Conservation (phyloP, 1,140 invertebrate genomes). For the Saccostrea echinata region DNA sequence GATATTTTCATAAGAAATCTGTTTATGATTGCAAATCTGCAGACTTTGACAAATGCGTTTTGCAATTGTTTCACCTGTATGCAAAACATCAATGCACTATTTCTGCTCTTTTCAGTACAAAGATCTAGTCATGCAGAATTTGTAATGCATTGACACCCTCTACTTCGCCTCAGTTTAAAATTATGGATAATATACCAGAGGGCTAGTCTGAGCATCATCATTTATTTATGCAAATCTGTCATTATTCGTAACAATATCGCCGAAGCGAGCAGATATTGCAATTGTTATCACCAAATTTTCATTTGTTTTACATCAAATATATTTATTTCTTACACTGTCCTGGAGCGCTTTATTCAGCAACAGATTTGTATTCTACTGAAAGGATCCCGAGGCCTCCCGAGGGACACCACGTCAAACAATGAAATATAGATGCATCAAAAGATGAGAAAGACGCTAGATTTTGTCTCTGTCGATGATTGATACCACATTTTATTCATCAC, state of each 20-base stretch:
- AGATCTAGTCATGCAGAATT: not conserved
- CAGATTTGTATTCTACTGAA: slow-evolving; percentile 39
- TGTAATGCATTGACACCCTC: slow-evolving; percentile 9
- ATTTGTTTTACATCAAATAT: slow-evolving; percentile 50
- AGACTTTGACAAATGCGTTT: slow-evolving; percentile 26
- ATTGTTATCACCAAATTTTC: slow-evolving; percentile 46
- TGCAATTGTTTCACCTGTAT: not conserved
- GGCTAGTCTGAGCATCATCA: slow-evolving; percentile 44
- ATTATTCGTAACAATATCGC: slow-evolving; percentile 44
- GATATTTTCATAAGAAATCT: slow-evolving; percentile 14
- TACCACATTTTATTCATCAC: slow-evolving; percentile 23
- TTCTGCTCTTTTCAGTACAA: not conserved
- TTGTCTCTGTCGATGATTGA: slow-evolving; percentile 3
- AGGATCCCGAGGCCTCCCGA: slow-evolving; percentile 13
- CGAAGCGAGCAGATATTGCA: slow-evolving; percentile 39
- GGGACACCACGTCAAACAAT: slow-evolving; percentile 24
- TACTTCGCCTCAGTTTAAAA: slow-evolving; percentile 38
- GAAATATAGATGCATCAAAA: slow-evolving; percentile 24
- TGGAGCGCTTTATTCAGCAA: slow-evolving; percentile 34
- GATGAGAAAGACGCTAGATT: slow-evolving; percentile 22
- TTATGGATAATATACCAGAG: slow-evolving; percentile 48
- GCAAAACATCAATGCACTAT: not conserved
- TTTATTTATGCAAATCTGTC: slow-evolving; percentile 51
- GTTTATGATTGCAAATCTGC: not conserved
- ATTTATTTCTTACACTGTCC: slow-evolving; percentile 44